Conservation (phyloP, 2,113 vertebrate genomes). For the Sphaerodactylus townsendi region DNA sequence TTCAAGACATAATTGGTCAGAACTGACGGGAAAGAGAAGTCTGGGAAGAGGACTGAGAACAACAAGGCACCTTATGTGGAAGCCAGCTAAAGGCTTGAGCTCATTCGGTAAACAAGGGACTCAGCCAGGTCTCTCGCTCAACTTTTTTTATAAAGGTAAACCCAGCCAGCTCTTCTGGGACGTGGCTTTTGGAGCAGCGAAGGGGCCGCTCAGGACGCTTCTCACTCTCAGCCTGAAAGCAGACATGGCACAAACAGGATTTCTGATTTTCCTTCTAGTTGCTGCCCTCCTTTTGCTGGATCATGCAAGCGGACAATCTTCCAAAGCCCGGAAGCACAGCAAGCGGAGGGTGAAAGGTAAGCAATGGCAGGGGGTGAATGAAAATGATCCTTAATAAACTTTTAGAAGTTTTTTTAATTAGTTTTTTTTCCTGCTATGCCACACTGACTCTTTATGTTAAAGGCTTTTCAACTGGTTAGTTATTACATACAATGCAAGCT, state of each 20-base stretch:
- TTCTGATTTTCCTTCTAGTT: slow-evolving; percentile 67
- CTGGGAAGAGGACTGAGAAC: slow-evolving; percentile 56
- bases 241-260: slow-evolving; percentile 73
- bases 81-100: slow-evolving; percentile 45
- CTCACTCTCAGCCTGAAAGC: not conserved
- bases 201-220: slow-evolving; percentile 6
- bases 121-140: slow-evolving; percentile 56
- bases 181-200: slow-evolving; percentile 8
- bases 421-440: not conserved
- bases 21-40: slow-evolving; percentile 33
- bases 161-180: slow-evolving; percentile 2
- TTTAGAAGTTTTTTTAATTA: not conserved
- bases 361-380: slow-evolving; percentile 14
- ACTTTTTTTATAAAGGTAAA: slow-evolving; percentile 67
- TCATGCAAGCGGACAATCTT: slow-evolving; percentile 64
- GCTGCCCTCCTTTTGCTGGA: slow-evolving; percentile 75
- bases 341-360: slow-evolving; percentile 83
- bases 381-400: not conserved
- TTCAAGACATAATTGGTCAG: not conserved
- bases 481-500: too few species aligned
- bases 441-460: not conserved
- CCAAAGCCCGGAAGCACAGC: slow-evolving; percentile 78
- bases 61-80: slow-evolving; percentile 67
- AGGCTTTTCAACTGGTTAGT: too few species aligned
- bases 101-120: slow-evolving; percentile 60